Conservation (phyloP, 2,888 invertebrate genomes). For the Allophyes oxyacanthae region DNA sequence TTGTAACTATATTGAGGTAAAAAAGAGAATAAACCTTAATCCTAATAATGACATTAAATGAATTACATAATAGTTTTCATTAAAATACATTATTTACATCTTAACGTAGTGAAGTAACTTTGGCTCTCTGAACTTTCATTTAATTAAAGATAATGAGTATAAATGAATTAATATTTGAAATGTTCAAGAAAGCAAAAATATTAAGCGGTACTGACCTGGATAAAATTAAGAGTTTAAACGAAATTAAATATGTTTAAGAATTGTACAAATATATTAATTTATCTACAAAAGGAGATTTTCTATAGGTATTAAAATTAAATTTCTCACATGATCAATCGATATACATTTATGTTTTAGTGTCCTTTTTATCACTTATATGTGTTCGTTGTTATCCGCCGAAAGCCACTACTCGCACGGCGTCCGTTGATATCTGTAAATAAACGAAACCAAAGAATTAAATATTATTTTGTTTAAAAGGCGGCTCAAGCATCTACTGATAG, state of each 20-base stretch:
- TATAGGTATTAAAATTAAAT: slow-evolving; percentile 70
- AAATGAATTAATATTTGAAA: slow-evolving; percentile 67
- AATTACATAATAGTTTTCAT: slow-evolving; percentile 72
- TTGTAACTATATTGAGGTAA: slow-evolving; percentile 79
- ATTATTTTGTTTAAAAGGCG: too few species aligned
- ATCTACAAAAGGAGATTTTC: slow-evolving; percentile 76
- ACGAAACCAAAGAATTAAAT: too few species aligned
- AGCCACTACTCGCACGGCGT: slow-evolving; percentile 84
- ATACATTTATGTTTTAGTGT: slow-evolving; percentile 68
- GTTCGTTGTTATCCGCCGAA: slow-evolving; percentile 84
- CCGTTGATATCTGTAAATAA: slow-evolving; percentile 83
- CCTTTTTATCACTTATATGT: slow-evolving; percentile 77
- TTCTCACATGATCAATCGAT: slow-evolving; percentile 70
- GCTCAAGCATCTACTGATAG: too few species aligned
- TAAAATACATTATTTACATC: slow-evolving; percentile 82
- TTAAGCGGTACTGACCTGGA: slow-evolving; percentile 71
- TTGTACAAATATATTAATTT: slow-evolving; percentile 78
- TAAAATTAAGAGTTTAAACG: slow-evolving; percentile 58
- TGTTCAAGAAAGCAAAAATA: slow-evolving; percentile 67
- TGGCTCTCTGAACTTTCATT: slow-evolving; percentile 80
- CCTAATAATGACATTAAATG: slow-evolving; percentile 78
- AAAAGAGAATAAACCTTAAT: slow-evolving; percentile 73
- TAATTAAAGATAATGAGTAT: slow-evolving; percentile 81
- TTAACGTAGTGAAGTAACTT: slow-evolving; percentile 78
- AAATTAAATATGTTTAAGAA: slow-evolving; percentile 52